Percentiles rank a stretch among this genome's conserved stretches.
phyloP scores from a whole-genome alignment of 2,797 vertebrate genomes.

The Ptychobarbus kaznakovi region DNA sequence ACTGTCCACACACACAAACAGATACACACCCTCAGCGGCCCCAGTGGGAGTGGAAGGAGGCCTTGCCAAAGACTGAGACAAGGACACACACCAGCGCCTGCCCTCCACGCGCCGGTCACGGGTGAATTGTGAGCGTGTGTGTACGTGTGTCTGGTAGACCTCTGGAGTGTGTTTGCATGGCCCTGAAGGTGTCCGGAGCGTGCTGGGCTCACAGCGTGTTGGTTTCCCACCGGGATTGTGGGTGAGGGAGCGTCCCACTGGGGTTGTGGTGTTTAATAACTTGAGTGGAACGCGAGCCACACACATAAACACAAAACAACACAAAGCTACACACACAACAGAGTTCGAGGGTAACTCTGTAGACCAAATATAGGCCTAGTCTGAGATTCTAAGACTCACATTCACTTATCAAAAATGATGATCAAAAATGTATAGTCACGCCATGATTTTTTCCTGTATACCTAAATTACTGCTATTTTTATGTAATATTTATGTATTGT shows the following conservation, averaged over 20 bases:
- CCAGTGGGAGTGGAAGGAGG: constrained; percentile 45
- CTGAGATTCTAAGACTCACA: background rate
- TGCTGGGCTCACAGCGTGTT: constrained; percentile 20
- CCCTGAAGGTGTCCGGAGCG: constrained; percentile 28
- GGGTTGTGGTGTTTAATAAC: constrained; percentile 37
- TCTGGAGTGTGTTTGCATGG: constrained; percentile 44
- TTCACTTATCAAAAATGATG: background rate
- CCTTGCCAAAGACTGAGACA: constrained; percentile 44
- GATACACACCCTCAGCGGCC: constrained; percentile 26
- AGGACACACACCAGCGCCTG: constrained; percentile 38
- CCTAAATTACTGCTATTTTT: background rate
- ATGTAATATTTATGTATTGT: background rate
- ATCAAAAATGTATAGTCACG: background rate
- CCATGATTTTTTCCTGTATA: background rate
- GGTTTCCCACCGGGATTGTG: constrained; percentile 26
- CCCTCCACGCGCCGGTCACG: constrained; percentile 38
- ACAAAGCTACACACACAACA: background rate
- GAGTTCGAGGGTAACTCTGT: background rate
- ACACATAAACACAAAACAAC: constrained; percentile 4
- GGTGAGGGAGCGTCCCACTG: constrained; percentile 29
- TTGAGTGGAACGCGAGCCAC: constrained; percentile 35
- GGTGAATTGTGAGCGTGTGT: constrained; percentile 34
- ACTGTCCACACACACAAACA: constrained; percentile 30
- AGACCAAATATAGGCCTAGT: background rate
- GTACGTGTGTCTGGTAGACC: constrained; percentile 35